phyloP scores from a whole-genome alignment of 2,797 vertebrate genomes.

The Diplodus puntazzo region DNA sequence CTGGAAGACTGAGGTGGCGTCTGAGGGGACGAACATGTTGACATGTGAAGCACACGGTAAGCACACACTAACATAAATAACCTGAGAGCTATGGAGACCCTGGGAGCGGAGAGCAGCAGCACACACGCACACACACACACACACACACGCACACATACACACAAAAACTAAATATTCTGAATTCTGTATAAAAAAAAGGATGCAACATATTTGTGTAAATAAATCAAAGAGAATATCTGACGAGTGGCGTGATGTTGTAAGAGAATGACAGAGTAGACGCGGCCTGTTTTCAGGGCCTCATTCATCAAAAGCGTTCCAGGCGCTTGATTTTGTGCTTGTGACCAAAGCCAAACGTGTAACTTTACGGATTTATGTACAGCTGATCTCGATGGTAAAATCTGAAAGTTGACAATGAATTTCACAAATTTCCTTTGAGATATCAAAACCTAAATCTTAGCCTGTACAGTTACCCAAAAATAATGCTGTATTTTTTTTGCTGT shows the following conservation, averaged over 20 bases:
- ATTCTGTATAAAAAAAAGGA: constrained; percentile 37
- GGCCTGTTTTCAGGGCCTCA: constrained; percentile 49
- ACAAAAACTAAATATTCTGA: constrained; percentile 24
- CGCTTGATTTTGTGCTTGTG: constrained; percentile 63
- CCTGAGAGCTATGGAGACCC: constrained; percentile 84
- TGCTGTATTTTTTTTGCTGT: background rate
- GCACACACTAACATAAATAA: constrained; percentile 75
- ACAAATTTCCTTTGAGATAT: constrained; percentile 31
- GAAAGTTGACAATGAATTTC: constrained; percentile 16
- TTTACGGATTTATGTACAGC: constrained; percentile 9
- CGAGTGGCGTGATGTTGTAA: constrained; percentile 42
- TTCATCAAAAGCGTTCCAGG: constrained; percentile 48
- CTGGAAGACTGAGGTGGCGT: constrained; percentile 81
- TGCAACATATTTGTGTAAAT: constrained; percentile 44
- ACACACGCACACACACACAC: constrained; percentile 17
- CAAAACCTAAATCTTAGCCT: constrained; percentile 3
- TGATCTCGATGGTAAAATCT: constrained; percentile 24
- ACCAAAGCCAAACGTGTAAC: constrained; percentile 45
- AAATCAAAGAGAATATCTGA: constrained; percentile 36
- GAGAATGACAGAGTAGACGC: constrained; percentile 65
- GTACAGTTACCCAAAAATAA: constrained; percentile 6
- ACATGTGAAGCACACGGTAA: constrained; percentile 59
- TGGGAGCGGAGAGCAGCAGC: constrained; percentile 73
- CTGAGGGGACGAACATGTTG: constrained; percentile 62
- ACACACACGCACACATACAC: constrained; percentile 22